Conservation (phyloP, 2,797 vertebrate genomes). For the Rhabdophis nuchalis region DNA sequence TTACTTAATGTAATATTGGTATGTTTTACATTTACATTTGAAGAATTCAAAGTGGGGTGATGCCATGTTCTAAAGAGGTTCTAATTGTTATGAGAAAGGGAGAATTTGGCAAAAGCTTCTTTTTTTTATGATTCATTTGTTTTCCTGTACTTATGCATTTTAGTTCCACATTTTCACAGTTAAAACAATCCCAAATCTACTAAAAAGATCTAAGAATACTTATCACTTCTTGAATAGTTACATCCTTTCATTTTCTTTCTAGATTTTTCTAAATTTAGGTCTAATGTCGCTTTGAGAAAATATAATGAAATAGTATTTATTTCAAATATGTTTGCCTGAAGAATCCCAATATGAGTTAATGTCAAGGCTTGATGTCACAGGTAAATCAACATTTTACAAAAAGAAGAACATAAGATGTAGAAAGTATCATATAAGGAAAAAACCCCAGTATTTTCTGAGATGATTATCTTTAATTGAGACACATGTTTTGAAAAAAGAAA, state of each 20-base stretch:
- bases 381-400: neutral
- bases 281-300: conserved; percentile 2
- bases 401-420: neutral
- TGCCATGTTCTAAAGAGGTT: neutral
- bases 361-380: neutral
- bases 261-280: neutral
- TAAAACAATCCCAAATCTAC: neutral
- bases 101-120: neutral
- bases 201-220: neutral
- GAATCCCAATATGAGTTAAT: neutral
- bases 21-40: neutral
- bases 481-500: neutral
- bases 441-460: neutral
- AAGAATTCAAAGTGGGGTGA: neutral
- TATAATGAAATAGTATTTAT: conserved; percentile 6
- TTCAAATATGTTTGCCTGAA: neutral
- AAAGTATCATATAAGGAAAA: neutral
- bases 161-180: neutral
- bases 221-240: conserved; percentile 2
- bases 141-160: neutral
- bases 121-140: neutral
- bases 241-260: neutral
- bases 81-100: neutral
- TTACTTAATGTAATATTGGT: neutral
- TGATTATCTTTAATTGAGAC: neutral